Conservation (phyloP, 2,888 invertebrate genomes). For the Cloeon dipterum region DNA sequence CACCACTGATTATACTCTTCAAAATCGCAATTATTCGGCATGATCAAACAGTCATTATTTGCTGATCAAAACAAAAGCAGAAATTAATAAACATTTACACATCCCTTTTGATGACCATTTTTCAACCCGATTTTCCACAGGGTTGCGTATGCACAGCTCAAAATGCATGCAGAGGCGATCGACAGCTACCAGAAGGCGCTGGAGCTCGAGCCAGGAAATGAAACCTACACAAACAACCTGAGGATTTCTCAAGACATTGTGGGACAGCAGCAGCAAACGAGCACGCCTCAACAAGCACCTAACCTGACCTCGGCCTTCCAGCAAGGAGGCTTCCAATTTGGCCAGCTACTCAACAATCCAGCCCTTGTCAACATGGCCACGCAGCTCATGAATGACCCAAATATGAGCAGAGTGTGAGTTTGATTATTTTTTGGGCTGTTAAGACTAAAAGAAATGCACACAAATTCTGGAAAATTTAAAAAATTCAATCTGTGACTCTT, state of each 20-base stretch:
- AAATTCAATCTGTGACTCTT: too few species aligned
- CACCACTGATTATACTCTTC: too few species aligned
- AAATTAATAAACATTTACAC: too few species aligned
- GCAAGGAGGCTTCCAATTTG: constrained; percentile 25
- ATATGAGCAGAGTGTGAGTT: constrained; percentile 46
- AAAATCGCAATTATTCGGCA: too few species aligned
- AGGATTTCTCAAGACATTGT: constrained; percentile 31
- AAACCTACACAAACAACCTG: constrained; percentile 70
- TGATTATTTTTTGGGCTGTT: too few species aligned
- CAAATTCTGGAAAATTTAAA: too few species aligned
- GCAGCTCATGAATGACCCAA: constrained; percentile 63
- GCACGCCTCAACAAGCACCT: constrained; percentile 6
- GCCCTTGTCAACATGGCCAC: constrained; percentile 64
- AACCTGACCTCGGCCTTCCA: background rate
- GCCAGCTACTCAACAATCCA: constrained; percentile 53
- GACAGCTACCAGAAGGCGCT: constrained; percentile 71
- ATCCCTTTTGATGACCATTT: too few species aligned
- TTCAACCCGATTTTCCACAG: too few species aligned
- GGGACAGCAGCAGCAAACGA: constrained; percentile 40
- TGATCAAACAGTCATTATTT: too few species aligned
- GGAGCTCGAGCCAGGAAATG: constrained; percentile 78
- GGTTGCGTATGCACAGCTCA: constrained; percentile 62
- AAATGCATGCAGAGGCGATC: constrained; percentile 61
- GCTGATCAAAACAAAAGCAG: too few species aligned
- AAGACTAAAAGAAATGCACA: too few species aligned